Conservation (phyloP, 2,113 vertebrate species). For the Toxotes chatareus region DNA sequence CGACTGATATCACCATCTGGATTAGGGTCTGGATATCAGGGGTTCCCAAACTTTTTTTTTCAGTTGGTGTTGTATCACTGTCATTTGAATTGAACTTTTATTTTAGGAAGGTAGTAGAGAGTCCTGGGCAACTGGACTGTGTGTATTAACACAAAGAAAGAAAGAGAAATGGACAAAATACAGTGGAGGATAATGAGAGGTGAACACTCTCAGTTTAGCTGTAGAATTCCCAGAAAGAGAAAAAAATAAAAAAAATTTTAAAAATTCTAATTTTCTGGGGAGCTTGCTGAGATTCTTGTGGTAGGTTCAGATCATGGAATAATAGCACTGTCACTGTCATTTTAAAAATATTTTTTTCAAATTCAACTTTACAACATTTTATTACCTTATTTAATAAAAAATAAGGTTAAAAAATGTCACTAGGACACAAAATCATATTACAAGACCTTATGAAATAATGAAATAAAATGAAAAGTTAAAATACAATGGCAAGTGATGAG, state of each 20-base stretch:
- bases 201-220: not conserved
- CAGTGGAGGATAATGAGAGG: not conserved
- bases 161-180: not conserved
- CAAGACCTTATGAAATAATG: not conserved
- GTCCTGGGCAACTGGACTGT: not conserved
- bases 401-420: not conserved
- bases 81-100: conserved; percentile 6
- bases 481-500: not conserved
- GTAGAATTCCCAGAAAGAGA: not conserved
- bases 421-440: not conserved
- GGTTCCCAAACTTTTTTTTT: conserved; percentile 41
- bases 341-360: not conserved
- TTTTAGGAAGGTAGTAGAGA: not conserved
- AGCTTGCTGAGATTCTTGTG: not conserved
- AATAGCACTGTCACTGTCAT: not conserved
- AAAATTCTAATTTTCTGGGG: not conserved
- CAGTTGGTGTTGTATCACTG: not conserved
- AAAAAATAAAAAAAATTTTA: not conserved
- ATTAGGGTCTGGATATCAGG: conserved; percentile 49
- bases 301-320: not conserved
- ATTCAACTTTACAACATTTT: not conserved
- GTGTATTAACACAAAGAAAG: not conserved
- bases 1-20: conserved; percentile 51
- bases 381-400: not conserved
- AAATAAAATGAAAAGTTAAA: not conserved